phyloP scores from a whole-genome alignment of 2,888 invertebrate genomes.

The Nemurella pictetii region DNA sequence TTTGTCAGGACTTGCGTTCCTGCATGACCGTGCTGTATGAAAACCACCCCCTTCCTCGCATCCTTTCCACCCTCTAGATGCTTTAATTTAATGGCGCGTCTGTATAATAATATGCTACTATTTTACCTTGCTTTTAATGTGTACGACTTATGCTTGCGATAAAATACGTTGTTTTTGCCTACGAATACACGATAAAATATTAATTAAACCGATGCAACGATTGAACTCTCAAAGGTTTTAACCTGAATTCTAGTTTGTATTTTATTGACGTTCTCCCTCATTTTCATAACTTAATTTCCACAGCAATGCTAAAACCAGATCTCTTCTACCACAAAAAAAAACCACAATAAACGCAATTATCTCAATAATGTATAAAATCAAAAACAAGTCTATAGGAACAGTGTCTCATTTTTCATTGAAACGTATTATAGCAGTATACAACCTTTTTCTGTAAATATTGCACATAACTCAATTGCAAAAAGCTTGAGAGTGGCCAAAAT shows the following conservation, averaged over 20 bases:
- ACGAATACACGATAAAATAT: not conserved
- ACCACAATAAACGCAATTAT: no score
- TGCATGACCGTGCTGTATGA: not conserved
- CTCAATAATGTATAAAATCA: no score
- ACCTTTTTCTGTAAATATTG: no score
- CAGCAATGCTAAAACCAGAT: no score
- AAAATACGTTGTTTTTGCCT: not conserved
- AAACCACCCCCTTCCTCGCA: not conserved
- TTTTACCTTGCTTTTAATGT: conserved; percentile 27
- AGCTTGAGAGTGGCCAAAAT: no score
- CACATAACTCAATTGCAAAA: no score
- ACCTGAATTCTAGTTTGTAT: not conserved
- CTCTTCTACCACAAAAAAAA: no score
- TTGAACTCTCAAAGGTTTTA: not conserved
- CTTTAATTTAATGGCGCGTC: conserved; percentile 17
- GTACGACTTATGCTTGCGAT: not conserved
- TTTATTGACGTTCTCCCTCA: not conserved
- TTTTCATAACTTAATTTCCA: not conserved
- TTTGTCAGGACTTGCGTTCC: not conserved
- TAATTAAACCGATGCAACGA: not conserved
- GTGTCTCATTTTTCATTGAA: no score
- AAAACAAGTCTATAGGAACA: no score
- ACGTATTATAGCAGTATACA: no score
- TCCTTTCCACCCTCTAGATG: not conserved
- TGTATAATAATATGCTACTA: conserved; percentile 21